phyloP scores from a whole-genome alignment of 1,140 invertebrate species.

The Gonioctena quinquepunctata region DNA sequence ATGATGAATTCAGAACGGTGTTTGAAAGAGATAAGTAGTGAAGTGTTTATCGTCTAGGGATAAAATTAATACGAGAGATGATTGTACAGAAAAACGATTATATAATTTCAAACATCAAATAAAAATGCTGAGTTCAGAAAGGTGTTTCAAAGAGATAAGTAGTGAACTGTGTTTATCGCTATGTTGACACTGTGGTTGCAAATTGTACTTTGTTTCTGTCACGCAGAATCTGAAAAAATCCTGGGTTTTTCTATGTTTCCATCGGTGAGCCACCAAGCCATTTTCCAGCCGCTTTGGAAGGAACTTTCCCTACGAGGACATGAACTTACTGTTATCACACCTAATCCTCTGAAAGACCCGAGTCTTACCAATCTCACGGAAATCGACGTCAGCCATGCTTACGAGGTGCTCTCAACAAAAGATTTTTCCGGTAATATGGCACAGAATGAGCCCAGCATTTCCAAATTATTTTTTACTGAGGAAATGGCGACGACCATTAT shows the following conservation, averaged over 20 bases:
- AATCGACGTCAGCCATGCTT: constrained; percentile 25
- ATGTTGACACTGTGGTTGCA: neutral
- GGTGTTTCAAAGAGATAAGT: too few species aligned
- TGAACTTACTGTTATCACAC: constrained; percentile 27
- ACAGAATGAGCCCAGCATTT: neutral
- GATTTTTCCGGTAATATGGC: neutral
- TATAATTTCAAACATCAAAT: too few species aligned
- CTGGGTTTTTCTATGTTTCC: constrained; percentile 56
- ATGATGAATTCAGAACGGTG: too few species aligned
- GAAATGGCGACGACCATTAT: constrained; percentile 20
- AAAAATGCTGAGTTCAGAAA: too few species aligned
- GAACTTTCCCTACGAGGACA: constrained; percentile 33
- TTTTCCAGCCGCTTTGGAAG: constrained; percentile 52
- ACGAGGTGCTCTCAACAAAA: neutral
- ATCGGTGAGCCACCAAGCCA: constrained; percentile 62
- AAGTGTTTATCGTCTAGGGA: too few species aligned
- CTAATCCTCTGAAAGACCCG: constrained; percentile 31
- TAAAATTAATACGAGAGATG: too few species aligned
- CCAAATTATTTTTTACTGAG: neutral
- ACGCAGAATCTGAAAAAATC: constrained; percentile 51
- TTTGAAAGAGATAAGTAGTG: too few species aligned
- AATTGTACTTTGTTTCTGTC: neutral
- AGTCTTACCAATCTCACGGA: constrained; percentile 28
- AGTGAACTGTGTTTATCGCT: too few species aligned
- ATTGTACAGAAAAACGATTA: too few species aligned